phyloP scores from a whole-genome alignment of 2,888 invertebrate genomes.

The Chesias legatella region DNA sequence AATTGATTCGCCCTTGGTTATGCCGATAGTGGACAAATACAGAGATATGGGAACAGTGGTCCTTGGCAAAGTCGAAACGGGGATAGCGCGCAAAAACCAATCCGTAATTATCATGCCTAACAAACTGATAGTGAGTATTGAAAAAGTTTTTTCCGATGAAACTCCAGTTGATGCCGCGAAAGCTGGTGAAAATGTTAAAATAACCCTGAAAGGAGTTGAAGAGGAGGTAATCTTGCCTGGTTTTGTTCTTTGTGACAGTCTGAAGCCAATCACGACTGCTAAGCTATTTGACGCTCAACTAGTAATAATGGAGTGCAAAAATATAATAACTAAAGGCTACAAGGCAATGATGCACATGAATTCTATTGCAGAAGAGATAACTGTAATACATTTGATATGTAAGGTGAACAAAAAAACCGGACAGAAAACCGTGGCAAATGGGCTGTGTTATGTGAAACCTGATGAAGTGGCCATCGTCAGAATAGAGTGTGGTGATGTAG shows the following conservation, averaged over 20 bases:
- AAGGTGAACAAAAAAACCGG: conserved; percentile 99
- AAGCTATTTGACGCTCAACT: conserved; percentile 97
- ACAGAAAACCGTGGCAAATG: conserved; percentile 92
- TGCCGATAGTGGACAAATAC: conserved; percentile 99
- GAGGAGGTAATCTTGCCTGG: conserved; percentile 99
- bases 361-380: conserved; percentile 98
- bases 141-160: conserved; percentile 98
- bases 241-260: conserved; percentile 96
- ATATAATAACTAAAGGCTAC: conserved; percentile 99
- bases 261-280: conserved; percentile 94
- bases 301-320: conserved; percentile 98
- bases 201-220: conserved; percentile 98
- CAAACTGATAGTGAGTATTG: conserved; percentile 95
- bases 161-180: conserved; percentile 96
- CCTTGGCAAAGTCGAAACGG: conserved; percentile 99
- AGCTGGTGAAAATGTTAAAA: conserved; percentile 98
- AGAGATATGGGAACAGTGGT: conserved; percentile 99
- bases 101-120: conserved; percentile 98
- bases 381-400: conserved; percentile 98
- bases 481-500: conserved; percentile 97
- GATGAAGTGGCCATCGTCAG: conserved; percentile 99
- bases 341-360: conserved; percentile 99
- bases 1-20: conserved; percentile 96
- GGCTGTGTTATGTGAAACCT: conserved; percentile 99
- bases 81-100: conserved; percentile 94